Base-by-base conservation (phyloP, 1,140 invertebrate species). In the Drosophila orosa region DNA sequence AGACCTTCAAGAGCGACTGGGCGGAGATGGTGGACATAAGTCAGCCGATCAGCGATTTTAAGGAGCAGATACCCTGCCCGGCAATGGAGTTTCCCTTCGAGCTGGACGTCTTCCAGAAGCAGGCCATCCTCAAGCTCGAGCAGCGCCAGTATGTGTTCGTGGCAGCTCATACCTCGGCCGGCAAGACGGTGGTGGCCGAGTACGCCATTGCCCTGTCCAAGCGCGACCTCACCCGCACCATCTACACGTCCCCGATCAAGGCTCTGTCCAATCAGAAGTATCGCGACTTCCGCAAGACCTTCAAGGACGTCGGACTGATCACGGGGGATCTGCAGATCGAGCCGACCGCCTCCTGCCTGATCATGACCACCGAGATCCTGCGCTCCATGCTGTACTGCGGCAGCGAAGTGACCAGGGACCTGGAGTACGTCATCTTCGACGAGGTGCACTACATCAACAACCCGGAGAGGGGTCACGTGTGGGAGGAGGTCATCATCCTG, bases 381-480 rank as follows among this genome's bases (percentile, higher is more conserved):
- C 94, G 98, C 68, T 98, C 97, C 1, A 99, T 99, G 98, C 92
- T 99, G 3, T 99, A 99, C 91, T 97, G 97, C 90, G 98, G 97
- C 22, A 98, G 97, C 59, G 98, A 99, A 90, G 95, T 98, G 56
- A 96, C 99, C 4, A 94, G 98, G 58, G 98, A 99, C 93, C 93
- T 99, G 47, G 98, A 99, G 92, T 99, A 98, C 94, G 99, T 99
- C 4, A 98, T 99, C 81, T 99, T 99, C 92, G 99, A 99, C 92
- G 99, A 99, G 94, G 98, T 99, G 25, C 99, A 99, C 92, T 99
- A 99, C 89, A 98, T 99, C 48, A 99, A 99, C 92, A 97, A 99
- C 93, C 95, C 96, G 54, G 98, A 99, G 95, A 94, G 99, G 78
- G 99, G 99, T 17, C 98, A 99, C 85, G 99, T 99, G 2, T 99